Evolutionary conservation across 2,888 invertebrate genomes (phyloP).

Genomic region (Pachydiplax longipennis): DNA sequence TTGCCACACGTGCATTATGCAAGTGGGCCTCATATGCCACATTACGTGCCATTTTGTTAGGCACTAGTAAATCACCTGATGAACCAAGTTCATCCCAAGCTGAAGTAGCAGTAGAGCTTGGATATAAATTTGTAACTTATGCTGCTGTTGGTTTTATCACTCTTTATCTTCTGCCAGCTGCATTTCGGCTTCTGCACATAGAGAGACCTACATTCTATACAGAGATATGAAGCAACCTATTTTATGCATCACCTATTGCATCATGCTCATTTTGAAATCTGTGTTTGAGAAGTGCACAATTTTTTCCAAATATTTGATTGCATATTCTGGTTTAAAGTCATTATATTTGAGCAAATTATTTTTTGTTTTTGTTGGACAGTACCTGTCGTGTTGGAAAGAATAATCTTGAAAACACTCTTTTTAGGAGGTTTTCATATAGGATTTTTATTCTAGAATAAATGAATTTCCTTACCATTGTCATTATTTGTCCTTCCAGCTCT

Average conservation of each 20-base stretch:
- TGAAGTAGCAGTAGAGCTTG: slow-evolving; percentile 78
- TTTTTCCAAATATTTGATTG: background rate
- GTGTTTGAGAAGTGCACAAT: background rate
- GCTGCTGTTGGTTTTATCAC: slow-evolving; percentile 81
- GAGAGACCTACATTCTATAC: slow-evolving; percentile 85
- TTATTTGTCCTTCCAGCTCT: too few relatives aligned
- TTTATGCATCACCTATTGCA: background rate
- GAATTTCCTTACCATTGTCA: too few relatives aligned
- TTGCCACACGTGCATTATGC: slow-evolving; percentile 72
- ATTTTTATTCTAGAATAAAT: too few relatives aligned
- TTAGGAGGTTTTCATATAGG: too few relatives aligned
- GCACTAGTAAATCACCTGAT: slow-evolving; percentile 71
- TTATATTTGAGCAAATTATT: too few relatives aligned
- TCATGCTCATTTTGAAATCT: background rate
- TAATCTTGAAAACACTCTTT: too few relatives aligned
- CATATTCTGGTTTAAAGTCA: too few relatives aligned
- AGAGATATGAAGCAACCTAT: slow-evolving; percentile 69
- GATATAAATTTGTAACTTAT: slow-evolving; percentile 84
- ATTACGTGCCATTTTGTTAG: slow-evolving; percentile 73
- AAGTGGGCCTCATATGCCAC: slow-evolving; percentile 75
- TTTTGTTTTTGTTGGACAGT: too few relatives aligned
- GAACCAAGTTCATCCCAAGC: slow-evolving; percentile 70
- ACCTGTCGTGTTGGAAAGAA: too few relatives aligned
- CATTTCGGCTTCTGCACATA: slow-evolving; percentile 78
- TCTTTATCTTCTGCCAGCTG: slow-evolving; percentile 77